Evolutionary conservation across 2,797 vertebrate genomes (phyloP).

Genomic region (Pangasius djambal): DNA sequence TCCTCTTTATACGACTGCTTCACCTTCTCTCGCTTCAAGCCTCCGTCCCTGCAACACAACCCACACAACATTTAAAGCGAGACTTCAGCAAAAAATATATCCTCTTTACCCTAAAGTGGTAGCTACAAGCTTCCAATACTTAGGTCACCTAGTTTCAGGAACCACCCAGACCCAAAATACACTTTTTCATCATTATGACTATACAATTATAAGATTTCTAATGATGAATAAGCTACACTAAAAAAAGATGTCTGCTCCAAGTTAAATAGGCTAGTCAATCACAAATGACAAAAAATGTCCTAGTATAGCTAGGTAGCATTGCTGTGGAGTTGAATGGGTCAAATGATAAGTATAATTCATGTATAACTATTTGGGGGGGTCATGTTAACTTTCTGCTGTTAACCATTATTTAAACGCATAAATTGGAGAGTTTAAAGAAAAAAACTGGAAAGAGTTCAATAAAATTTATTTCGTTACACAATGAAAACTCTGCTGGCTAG

Average conservation of each 20-base stretch:
- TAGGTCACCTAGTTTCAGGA: not conserved
- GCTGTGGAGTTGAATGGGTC: not conserved
- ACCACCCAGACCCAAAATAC: not conserved
- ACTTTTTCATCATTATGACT: not conserved
- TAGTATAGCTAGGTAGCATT: not conserved
- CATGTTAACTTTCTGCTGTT: not conserved
- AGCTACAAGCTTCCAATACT: not conserved
- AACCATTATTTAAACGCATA: not conserved
- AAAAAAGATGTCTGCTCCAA: not conserved
- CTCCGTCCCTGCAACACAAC: slow-evolving; percentile 84
- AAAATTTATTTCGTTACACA: not conserved
- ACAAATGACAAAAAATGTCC: not conserved
- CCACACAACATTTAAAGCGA: not conserved
- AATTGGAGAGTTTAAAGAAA: not conserved
- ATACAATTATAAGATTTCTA: not conserved
- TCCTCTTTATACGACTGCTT: slow-evolving; percentile 88
- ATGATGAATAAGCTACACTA: not conserved
- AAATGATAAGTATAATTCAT: not conserved
- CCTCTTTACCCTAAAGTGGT: not conserved
- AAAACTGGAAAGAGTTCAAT: not conserved
- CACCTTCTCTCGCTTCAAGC: slow-evolving; percentile 89
- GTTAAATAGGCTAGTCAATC: not conserved
- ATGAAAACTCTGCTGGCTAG: not conserved
- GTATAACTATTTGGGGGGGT: not conserved
- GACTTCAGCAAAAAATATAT: not conserved